Conservation (phyloP, 2,888 invertebrate genomes). For the Thecophora atra region DNA sequence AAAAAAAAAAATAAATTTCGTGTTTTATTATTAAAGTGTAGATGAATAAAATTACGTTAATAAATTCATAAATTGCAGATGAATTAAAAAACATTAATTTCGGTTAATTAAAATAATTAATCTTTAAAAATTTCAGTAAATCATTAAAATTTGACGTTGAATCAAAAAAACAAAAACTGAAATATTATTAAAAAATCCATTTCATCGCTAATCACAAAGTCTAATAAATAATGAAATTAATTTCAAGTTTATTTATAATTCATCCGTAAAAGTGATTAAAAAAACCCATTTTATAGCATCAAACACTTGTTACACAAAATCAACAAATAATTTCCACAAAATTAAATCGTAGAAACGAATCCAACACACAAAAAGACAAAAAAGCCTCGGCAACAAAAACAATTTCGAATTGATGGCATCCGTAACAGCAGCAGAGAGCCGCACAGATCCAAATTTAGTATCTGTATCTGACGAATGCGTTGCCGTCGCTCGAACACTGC, state of each 20-base stretch:
- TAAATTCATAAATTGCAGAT: too few relatives aligned
- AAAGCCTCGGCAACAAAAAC: neutral
- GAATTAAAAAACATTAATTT: too few relatives aligned
- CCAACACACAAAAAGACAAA: neutral
- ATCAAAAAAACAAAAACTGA: too few relatives aligned
- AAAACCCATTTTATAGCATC: neutral
- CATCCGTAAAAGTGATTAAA: neutral
- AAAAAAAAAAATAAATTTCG: too few relatives aligned
- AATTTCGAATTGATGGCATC: neutral
- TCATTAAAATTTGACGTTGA: too few relatives aligned
- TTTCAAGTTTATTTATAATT: neutral
- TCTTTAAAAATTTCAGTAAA: too few relatives aligned
- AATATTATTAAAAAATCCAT: too few relatives aligned
- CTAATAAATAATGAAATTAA: too few relatives aligned
- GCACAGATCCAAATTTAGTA: constrained; percentile 42
- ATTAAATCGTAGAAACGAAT: neutral
- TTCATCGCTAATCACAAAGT: too few relatives aligned
- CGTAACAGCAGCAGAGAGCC: neutral
- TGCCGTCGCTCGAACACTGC: constrained; percentile 35
- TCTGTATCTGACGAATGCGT: constrained; percentile 31
- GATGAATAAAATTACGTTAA: too few relatives aligned
- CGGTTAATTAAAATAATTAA: too few relatives aligned
- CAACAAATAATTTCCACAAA: neutral
- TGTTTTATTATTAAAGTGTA: too few relatives aligned
- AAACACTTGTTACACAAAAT: constrained; percentile 2